Evolutionary conservation across 2,888 invertebrate genomes (phyloP), one percentile per base, ranked within the genome.

Genomic region (Thymelicus lineola): DNA sequence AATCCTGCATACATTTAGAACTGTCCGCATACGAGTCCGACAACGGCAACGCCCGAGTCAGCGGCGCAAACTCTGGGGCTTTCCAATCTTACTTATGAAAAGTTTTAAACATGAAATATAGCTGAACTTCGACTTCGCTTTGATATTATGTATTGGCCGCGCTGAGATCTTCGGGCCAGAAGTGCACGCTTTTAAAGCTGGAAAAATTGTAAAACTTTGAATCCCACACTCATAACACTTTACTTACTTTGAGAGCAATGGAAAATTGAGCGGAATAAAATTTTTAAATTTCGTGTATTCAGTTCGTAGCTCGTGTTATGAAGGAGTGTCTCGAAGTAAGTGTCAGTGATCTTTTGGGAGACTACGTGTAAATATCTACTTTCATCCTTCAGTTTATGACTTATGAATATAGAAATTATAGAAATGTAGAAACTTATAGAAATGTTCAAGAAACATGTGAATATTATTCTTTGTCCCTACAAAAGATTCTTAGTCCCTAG

Each of bases 61-160:
- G 64, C 55, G 62, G 62, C 68, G 68, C 58, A 69, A 71, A 73
- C 71, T 70, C 61, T 55, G 70, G 46, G 60, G 66, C 48, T 72
- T 73, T 71, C 64, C 73, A 69, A 73, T 72, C 69, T 71, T 72
- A 70, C 67, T 67, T 60, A 58, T 71, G 58, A 46, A 71, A 74
- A 74, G 70, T 72, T 74, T 74, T 72, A 74, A 72, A 71, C 69
- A 72, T 71, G 74, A 74, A 72, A 74, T 71, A 74, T 74, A 69
- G 71, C 71, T 62, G 46, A 74, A 74, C 70, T 74, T 74, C 70
- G 71, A 67, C 62, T 69, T 46, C 61, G 67, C 63, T 69, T 58
- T 63, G 58, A 63, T 69, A 69, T 69, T 69, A 63, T 57, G 57
- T 68, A 57, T 62, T 63, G 69, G 63, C 58, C 58, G 48, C 64